These are phyloP conservation scores for Ia io DNA, from an alignment of 2,113 vertebrate species.

Conservation along the genomic window DNA sequence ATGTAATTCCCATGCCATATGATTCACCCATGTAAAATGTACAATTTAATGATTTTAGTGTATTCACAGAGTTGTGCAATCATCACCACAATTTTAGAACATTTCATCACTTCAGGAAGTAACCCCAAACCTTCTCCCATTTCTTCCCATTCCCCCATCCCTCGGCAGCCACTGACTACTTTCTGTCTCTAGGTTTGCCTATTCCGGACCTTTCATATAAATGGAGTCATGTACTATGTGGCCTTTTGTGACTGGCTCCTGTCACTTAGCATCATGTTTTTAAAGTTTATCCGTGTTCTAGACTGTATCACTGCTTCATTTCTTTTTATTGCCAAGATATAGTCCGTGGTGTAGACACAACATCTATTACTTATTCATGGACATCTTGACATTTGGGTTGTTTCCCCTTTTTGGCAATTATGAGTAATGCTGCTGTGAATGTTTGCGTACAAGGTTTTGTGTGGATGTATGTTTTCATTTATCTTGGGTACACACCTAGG, in stretches of 20 bases:
- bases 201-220: not conserved
- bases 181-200: not conserved
- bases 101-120: not conserved
- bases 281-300: accelerated
- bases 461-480: not conserved
- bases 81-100: not conserved
- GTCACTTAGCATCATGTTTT: not conserved
- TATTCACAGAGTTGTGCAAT: not conserved
- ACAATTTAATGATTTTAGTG: accelerated
- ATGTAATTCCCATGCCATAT: not conserved
- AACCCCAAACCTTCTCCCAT: not conserved
- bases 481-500: accelerated
- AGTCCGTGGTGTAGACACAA: too few species aligned
- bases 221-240: not conserved
- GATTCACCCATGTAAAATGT: not conserved
- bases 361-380: accelerated
- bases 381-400: not conserved
- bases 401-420: not conserved
- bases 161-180: accelerated
- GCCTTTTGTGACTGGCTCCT: not conserved
- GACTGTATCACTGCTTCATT: not conserved
- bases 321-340: not conserved
- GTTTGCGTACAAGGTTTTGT: accelerated
- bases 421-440: not conserved
- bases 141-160: not conserved